A percentile compares a stretch with the other conserved stretches of the same genome.
These are phyloP conservation scores for Pelvicachromis taeniatus DNA, from an alignment of 2,113 vertebrate species.

Conservation along the genomic window DNA sequence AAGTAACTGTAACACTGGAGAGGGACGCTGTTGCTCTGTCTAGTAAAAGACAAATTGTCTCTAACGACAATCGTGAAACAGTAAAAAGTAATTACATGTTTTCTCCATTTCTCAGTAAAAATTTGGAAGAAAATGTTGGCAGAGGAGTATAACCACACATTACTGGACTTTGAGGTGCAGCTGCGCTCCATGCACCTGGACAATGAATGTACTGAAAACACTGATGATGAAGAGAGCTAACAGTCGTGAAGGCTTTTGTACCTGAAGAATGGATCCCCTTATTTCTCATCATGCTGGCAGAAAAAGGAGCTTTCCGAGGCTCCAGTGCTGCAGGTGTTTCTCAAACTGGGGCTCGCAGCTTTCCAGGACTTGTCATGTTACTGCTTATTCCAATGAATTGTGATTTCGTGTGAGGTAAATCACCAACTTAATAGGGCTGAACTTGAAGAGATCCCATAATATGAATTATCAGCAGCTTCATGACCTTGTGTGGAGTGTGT, in stretches of 20 bases:
- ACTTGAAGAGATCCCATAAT: constrained; percentile 7
- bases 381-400: not conserved
- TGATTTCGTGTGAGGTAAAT: not conserved
- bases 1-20: constrained; percentile 44
- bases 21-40: not conserved
- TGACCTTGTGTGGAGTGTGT: not conserved
- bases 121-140: constrained; percentile 74
- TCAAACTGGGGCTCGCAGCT: not conserved
- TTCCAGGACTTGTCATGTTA: not conserved
- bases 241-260: not conserved
- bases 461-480: not conserved
- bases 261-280: not conserved
- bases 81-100: not conserved
- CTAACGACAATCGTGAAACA: fast-evolving
- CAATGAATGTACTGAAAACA: constrained; percentile 36
- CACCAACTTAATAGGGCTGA: not conserved
- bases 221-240: constrained; percentile 63
- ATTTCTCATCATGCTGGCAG: not conserved
- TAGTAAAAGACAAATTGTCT: not conserved
- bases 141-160: constrained; percentile 58
- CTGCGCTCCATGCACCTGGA: constrained; percentile 41
- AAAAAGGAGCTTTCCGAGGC: not conserved
- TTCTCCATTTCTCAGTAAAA: constrained; percentile 52
- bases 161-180: constrained; percentile 65
- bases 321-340: not conserved